Evolutionary conservation across 2,888 invertebrate species (phyloP), one percentile per base, ranked within the genome.

Genomic region (Erebia aethiops): DNA sequence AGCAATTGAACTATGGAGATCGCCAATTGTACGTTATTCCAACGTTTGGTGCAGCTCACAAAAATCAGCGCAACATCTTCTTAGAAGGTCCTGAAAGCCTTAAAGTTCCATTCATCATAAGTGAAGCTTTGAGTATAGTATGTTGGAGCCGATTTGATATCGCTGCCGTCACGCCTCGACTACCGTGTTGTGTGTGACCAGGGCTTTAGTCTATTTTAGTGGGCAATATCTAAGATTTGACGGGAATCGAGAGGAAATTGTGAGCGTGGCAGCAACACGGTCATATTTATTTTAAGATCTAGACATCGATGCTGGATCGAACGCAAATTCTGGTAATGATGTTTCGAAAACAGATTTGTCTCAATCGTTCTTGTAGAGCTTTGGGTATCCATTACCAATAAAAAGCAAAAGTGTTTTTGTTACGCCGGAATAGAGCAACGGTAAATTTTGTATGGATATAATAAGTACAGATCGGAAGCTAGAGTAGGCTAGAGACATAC

Each of bases 131-230:
- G 35, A 35, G 35, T 35, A 35, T 7, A 35, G 35, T n/a, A 16
- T 16, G 8, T 16, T 8, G 8, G 10, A 16, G 52, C 10, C 52
- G 9, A 16, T 16, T 52, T 16, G 10, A 1, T 18, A 1, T 54
- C 54, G 16, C 16, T 54, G 9, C 10, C 18, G 54, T 18, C 16
- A 3, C 18, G 54, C 18, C 10, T 54, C 18, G 3, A 10, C 8
- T 2, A 16, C 5, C 56, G 21, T 14, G 56, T 5, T 57, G 26
- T 57, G 10, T 57, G 7, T 26, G 56, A 26, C 21, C 14, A 13
- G 11, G 13, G 56, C 26, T 57, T 57, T 74, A 61, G 75, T 78
- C 79, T 84, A 84, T 85, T 84, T 84, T 79, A 75, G 78, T 78
- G 77, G 72, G 75, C 76, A 77, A 77, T 79, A 77, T 78, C 73